phyloP scores from a whole-genome alignment of 2,797 vertebrate species.

The Hippoglossus hippoglossus region DNA sequence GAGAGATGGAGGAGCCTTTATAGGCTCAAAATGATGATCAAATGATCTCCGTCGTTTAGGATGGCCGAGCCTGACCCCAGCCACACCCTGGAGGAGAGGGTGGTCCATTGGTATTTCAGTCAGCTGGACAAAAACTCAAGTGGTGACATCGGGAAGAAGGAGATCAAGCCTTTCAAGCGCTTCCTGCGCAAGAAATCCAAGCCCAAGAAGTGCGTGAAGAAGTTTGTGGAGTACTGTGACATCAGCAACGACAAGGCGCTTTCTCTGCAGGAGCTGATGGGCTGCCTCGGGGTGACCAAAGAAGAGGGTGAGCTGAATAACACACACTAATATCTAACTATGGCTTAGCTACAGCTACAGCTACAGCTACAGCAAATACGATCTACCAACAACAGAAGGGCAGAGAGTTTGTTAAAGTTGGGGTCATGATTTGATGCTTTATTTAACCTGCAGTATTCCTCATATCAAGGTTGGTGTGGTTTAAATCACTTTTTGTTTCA shows the following conservation, averaged over 20 bases:
- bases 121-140: conserved; percentile 95
- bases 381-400: background rate
- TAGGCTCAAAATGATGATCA: conserved; percentile 2
- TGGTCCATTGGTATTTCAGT: conserved; percentile 97
- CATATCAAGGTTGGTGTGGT: conserved; percentile 6
- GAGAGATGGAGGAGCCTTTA: background rate
- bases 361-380: background rate
- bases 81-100: conserved; percentile 95
- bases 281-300: conserved; percentile 92
- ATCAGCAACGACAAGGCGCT: conserved; percentile 93
- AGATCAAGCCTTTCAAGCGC: conserved; percentile 97
- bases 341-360: background rate
- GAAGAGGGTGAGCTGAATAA: conserved; percentile 86
- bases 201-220: conserved; percentile 97
- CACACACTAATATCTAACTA: background rate
- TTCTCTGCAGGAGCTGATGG: conserved; percentile 94
- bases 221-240: conserved; percentile 97
- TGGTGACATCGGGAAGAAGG: conserved; percentile 96
- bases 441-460: background rate
- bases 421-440: background rate
- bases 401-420: no score
- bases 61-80: conserved; percentile 94
- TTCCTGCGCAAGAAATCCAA: conserved; percentile 96
- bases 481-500: conserved; percentile 43
- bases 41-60: conserved; percentile 72